These are phyloP conservation scores for Leptocoma aspasia DNA, from an alignment of 2,113 vertebrate genomes.

Conservation along the genomic window DNA sequence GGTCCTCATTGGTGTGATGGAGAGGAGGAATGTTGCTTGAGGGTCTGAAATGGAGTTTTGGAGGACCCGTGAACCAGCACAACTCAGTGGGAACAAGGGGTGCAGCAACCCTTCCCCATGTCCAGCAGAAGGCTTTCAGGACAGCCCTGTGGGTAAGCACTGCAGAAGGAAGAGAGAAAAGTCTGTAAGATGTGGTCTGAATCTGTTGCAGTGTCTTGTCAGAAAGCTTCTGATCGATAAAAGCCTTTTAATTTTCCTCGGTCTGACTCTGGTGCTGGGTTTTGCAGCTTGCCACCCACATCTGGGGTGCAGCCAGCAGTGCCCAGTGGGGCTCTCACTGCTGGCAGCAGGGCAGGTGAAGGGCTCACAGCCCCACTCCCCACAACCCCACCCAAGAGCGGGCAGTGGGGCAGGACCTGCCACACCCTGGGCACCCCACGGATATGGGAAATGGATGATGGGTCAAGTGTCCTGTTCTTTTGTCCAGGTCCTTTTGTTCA, in stretches of 20 bases:
- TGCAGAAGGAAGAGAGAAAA: not conserved
- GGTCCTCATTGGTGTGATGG: not conserved
- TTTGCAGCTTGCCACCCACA: not conserved
- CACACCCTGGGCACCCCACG: accelerated
- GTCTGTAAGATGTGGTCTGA: not conserved
- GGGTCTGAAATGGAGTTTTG: not conserved
- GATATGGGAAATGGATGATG: accelerated
- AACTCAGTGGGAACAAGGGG: not conserved
- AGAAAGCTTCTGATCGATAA: not conserved
- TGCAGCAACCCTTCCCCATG: not conserved
- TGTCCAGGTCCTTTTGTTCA: not conserved
- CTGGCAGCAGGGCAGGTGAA: not conserved
- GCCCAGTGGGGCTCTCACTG: accelerated
- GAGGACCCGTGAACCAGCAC: accelerated
- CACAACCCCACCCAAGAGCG: accelerated
- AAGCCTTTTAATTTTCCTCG: not conserved
- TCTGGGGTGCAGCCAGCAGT: not conserved
- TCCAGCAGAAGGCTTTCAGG: not conserved
- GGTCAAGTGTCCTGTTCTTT: not conserved
- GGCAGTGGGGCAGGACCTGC: not conserved
- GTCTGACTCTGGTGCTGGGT: not conserved
- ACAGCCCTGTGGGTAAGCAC: not conserved
- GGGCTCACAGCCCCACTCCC: not conserved
- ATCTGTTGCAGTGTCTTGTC: not conserved
- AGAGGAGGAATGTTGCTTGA: not conserved